Conservation (phyloP, 2,888 invertebrate genomes). For the Parnassius mnemosyne region DNA sequence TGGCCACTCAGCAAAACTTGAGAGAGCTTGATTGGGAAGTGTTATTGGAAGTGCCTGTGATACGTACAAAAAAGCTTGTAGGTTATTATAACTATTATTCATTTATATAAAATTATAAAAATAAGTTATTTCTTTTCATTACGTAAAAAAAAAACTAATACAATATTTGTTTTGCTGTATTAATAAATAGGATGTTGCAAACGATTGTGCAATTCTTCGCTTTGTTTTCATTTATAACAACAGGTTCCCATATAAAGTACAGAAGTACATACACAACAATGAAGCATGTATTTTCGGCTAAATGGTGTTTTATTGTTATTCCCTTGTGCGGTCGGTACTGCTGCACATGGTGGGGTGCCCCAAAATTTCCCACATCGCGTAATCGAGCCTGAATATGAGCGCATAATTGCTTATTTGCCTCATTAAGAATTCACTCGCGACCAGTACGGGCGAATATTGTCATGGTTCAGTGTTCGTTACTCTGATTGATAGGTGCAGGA, state of each 20-base stretch:
- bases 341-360: slow-evolving; percentile 43
- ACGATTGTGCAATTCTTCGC: background rate
- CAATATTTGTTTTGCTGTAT: too few species aligned
- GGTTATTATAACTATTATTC: too few species aligned
- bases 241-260: background rate
- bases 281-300: background rate
- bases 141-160: too few species aligned
- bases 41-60: too few species aligned
- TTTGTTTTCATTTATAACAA: background rate
- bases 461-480: slow-evolving; percentile 11
- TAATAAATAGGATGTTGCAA: too few species aligned
- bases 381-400: slow-evolving; percentile 68
- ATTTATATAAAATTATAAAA: too few species aligned
- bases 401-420: slow-evolving; percentile 76
- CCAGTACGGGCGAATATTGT: slow-evolving; percentile 41
- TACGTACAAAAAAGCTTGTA: too few species aligned
- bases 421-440: slow-evolving; percentile 68
- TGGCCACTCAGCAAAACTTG: too few species aligned
- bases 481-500: slow-evolving; percentile 5
- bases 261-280: slow-evolving; percentile 5
- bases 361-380: slow-evolving; percentile 61
- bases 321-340: slow-evolving; percentile 22
- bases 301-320: slow-evolving; percentile 20
- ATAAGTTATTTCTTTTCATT: too few species aligned
- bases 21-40: too few species aligned